Base-by-base conservation (phyloP, 1,140 invertebrate genomes). In the Paralvinella palmiformis region DNA sequence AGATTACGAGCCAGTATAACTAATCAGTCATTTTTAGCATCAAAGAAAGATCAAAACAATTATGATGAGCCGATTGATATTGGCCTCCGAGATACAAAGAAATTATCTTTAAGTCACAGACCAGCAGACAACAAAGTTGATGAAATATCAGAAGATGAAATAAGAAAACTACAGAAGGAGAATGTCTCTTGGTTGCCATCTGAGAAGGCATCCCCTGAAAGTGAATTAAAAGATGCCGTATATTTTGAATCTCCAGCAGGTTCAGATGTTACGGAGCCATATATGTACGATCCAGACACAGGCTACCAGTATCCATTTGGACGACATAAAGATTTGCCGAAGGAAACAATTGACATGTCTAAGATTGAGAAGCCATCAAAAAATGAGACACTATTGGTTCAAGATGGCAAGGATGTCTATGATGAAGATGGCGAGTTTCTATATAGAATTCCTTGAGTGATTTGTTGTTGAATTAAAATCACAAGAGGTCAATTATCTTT, bases 271-370 rank as follows among this genome's bases (percentile, higher is more conserved):
- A 10, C 37, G 27, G 55, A 31, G n/a, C 24, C 63, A 41, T 64
- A 64, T 64, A 20, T 64, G 27, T 64, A 59, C 33, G 36, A 41
- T 32, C 20, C 24, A 24, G 35, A 59, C 24, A 59, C 35, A 44
- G 63, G 63, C 27, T 64, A 64, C 31, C 63, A 64, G 37, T 31
- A 59, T 32, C 63, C 63, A 36, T 50, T 59, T 44, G 63, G 63
- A 2, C 59, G 17, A 44, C 24, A 27, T 13, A 56, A 15, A 10
- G 31, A 35, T 31, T 20, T 32, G 4, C 15, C 32, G 20, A n/a
- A 57, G 33, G 31, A 45, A n/a, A 27, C 22, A 22, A 59, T 64
- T 20, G 4, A 33, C 5, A 24, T 41, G 24, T 32, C 41, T 10
- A n/a, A n/a, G n/a, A n/a, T n/a, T n/a, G 41, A 62, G 32, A 48